These are phyloP conservation scores for Campoletis raptor DNA, from an alignment of 2,888 invertebrate genomes.

Conservation along the genomic window DNA sequence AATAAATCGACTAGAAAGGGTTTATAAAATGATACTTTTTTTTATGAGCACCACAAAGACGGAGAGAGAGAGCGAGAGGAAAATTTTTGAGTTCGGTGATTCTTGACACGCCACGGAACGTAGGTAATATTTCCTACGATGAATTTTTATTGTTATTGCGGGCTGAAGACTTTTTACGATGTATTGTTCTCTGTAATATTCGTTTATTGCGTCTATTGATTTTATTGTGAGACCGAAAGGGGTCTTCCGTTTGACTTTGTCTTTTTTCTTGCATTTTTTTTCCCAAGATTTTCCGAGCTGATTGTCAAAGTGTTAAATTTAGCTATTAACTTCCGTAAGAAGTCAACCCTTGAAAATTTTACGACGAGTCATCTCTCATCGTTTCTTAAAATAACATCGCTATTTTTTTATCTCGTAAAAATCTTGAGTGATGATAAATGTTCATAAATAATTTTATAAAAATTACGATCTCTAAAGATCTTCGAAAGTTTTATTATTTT, in stretches of 20 bases:
- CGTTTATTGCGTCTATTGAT: conserved; percentile 55
- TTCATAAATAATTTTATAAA: neutral
- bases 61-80: neutral
- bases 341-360: conserved; percentile 32
- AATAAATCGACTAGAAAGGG: neutral
- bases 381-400: neutral
- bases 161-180: conserved; percentile 50
- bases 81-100: neutral
- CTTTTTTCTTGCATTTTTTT: conserved; percentile 1
- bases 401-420: neutral
- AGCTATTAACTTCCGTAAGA: conserved; percentile 36
- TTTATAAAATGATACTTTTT: neutral
- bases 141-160: conserved; percentile 46
- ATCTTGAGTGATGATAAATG: neutral
- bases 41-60: neutral
- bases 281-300: neutral
- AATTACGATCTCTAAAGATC: neutral
- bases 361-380: neutral
- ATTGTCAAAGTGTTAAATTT: conserved; percentile 20
- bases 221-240: conserved; percentile 47
- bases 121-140: neutral
- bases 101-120: conserved; percentile 19
- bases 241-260: conserved; percentile 45
- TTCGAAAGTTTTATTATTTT: neutral
- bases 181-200: conserved; percentile 55